Evolutionary conservation across 2,797 vertebrate genomes (phyloP).

Genomic region (Lacerta bilineata): DNA sequence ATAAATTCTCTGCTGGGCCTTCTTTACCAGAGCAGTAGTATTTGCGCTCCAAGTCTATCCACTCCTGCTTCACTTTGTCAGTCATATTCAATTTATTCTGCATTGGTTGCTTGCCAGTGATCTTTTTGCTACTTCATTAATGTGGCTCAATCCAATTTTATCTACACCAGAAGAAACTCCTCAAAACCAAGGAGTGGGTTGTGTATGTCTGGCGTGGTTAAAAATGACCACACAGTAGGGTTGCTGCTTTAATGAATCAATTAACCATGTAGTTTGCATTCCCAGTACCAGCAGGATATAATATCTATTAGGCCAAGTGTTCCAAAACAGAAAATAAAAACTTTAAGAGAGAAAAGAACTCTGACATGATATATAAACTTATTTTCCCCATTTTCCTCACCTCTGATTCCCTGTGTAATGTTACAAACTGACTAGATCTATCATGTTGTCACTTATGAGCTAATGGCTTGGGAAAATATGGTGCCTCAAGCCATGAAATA

Average conservation of each 20-base stretch:
- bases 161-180: background rate
- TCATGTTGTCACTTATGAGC: constrained; percentile 41
- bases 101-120: no score
- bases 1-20: no score
- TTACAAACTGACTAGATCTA: constrained; percentile 29
- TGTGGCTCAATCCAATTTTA: background rate
- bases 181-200: background rate
- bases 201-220: background rate
- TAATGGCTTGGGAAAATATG: constrained; percentile 37
- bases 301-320: background rate
- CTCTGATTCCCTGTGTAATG: constrained; percentile 15
- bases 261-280: background rate
- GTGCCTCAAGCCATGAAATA: constrained; percentile 32
- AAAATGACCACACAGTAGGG: background rate
- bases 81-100: no score
- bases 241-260: background rate
- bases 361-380: constrained; percentile 7
- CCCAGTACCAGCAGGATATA: background rate
- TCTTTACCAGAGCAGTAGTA: no score
- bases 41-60: no score
- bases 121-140: background rate
- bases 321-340: background rate
- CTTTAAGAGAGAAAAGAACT: background rate
- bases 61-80: no score
- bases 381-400: constrained; percentile 23